Evolutionary conservation across 2,888 invertebrate species (phyloP), one percentile per base, ranked within the genome.

Genomic region (Drosophila imparisetae): DNA sequence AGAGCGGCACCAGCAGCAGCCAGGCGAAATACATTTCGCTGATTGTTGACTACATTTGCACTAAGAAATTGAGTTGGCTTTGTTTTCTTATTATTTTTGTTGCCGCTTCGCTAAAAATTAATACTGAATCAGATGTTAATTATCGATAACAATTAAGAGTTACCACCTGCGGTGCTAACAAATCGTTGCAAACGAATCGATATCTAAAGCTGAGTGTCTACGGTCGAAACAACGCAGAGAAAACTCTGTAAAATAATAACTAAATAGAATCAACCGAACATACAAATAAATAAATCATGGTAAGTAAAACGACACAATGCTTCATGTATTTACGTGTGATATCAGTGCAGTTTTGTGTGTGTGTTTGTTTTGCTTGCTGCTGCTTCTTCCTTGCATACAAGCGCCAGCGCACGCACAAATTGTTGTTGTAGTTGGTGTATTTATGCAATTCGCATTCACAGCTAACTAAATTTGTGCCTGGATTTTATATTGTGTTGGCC

Each of bases 111-210:
- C n/a, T 38, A 38, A 72, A 89, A 83, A 83, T 83, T 87, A 83
- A 89, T 89, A 83, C 60, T 83, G 81, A 83, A 81, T 89, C 83
- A 83, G 78, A 85, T 85, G 75, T 72, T 55, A 54, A 15, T 67
- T 76, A 73, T 86, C 71, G 67, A 81, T 72, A 75, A 4, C 15
- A 29, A 40, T 27, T 24, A 0, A 48, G 58, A 27, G 70, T 5
- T 77, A 76, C 77, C 69, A 79, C 69, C 38, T 42, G 29, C 38
- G 18, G 52, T 45, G 55, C 8, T 42, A 38, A 45, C 42, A 40
- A n/a, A 61, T 49, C 58, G 45, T 52, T 68, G 32, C 32, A n/a
- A 49, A 54, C 38, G 27, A 80, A 66, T 75, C 57, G 65, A 66
- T 67, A 67, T 64, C 65, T 38, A 71, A 78, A 60, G 63, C 82